Base-by-base conservation (phyloP, 2,797 vertebrate species). In the Danionella dracula region DNA sequence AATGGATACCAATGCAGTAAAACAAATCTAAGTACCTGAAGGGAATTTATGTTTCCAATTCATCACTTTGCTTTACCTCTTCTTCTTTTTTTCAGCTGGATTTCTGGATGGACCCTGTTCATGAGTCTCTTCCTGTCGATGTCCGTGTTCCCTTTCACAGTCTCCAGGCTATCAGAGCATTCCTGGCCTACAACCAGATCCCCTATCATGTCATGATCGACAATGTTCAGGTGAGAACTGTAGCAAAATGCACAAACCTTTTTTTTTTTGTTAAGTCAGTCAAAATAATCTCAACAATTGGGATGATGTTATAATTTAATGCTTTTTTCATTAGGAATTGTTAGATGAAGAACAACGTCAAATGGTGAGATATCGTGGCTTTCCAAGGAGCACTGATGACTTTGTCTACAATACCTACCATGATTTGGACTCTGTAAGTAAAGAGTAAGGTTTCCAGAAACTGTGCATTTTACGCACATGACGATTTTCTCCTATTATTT, bases 151-250 rank as follows among this genome's bases (percentile, higher is more conserved):
- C 95, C 11, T 81, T 86, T 63, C 21, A 46, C 56, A 90, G 85
- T 53, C 74, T 94, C 75, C 87, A 91, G 82, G 41, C 82, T 0
- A 71, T 95, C 75, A 95, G 91, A 68, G 64, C 61, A n/a, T 92
- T 91, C 79, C 87, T 99, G 87, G 90, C 94, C 38, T 58, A 68
- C 13, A 66, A 79, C 0, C 68, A 61, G 0, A 75, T 98, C 32
- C 45, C 79, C n/a, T 95, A 93, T 53, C 78, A 80, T 16, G 2
- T 89, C 86, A 93, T 97, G 93, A 95, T 99, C 0, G 16, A 91
- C 16, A 90, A 98, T 0, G 75, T 99, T 68, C 95, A 99, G 92
- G 94, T 95, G 45, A 38, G 54, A 16, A 35, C n/a, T n/a, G n/a
- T n/a, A n/a, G n/a, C n/a, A n/a, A n/a, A n/a, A n/a, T n/a, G n/a